Percentiles rank a stretch among this genome's conserved stretches.
phyloP scores from a whole-genome alignment of 1,140 invertebrate genomes.

The Drosophila nigrodunni region DNA sequence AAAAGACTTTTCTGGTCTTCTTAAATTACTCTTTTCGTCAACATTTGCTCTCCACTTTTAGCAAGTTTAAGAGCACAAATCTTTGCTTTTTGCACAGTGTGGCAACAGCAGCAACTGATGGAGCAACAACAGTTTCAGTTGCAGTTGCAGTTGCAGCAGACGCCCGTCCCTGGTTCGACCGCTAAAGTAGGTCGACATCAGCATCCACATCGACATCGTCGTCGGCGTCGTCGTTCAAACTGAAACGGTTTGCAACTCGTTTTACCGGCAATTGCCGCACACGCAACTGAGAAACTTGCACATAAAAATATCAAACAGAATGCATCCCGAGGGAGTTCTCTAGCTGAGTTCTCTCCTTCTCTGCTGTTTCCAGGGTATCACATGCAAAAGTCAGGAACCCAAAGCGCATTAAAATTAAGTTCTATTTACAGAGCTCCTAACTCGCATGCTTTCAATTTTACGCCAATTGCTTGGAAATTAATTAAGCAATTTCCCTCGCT shows the following conservation, averaged over 20 bases:
- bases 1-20: too few species aligned
- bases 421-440: slow-evolving; percentile 59
- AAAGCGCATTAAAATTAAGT: slow-evolving; percentile 66
- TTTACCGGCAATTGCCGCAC: slow-evolving; percentile 60
- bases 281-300: slow-evolving; percentile 41
- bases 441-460: slow-evolving; percentile 58
- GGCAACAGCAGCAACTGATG: slow-evolving; percentile 13
- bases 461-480: slow-evolving; percentile 60
- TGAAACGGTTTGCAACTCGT: slow-evolving; percentile 59
- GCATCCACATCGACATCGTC: slow-evolving; percentile 30
- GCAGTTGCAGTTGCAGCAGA: slow-evolving; percentile 1
- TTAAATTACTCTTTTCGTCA: too few species aligned
- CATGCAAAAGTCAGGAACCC: slow-evolving; percentile 17
- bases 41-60: too few species aligned
- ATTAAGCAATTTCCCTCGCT: slow-evolving; percentile 72
- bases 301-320: slow-evolving; percentile 67
- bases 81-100: too few species aligned
- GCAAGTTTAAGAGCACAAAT: too few species aligned
- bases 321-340: slow-evolving; percentile 59
- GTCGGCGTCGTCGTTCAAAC: slow-evolving; percentile 49
- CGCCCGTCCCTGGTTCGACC: slow-evolving; percentile 30
- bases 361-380: not conserved
- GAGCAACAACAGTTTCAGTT: slow-evolving; percentile 26
- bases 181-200: slow-evolving; percentile 63
- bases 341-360: not conserved